Percentiles rank a stretch among this genome's conserved stretches.
These are phyloP conservation scores for Bombylius major DNA, from an alignment of 2,888 invertebrate species.

Conservation along the genomic window DNA sequence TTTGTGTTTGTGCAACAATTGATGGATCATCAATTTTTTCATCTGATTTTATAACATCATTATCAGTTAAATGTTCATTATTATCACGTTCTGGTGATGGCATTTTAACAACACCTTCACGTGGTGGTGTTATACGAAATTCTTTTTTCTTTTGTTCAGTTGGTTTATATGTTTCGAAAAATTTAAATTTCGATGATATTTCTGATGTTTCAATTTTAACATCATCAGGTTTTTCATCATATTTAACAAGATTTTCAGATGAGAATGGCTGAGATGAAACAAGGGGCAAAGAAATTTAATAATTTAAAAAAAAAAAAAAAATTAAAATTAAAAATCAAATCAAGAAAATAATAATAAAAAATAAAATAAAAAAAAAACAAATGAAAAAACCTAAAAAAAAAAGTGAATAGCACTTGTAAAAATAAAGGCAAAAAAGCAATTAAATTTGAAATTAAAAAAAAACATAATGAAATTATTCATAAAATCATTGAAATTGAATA, in stretches of 20 bases:
- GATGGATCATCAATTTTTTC: conserved; percentile 42
- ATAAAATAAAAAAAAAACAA: background rate
- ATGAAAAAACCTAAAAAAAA: no score
- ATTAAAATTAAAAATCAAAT: background rate
- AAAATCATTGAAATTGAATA: no score
- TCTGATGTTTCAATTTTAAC: conserved; percentile 69
- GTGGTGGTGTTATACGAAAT: conserved; percentile 80
- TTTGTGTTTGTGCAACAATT: conserved; percentile 45
- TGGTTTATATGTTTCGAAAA: conserved; percentile 78
- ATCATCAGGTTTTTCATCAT: conserved; percentile 60
- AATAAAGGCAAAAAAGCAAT: background rate
- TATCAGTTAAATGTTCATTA: conserved; percentile 61
- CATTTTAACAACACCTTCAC: conserved; percentile 57
- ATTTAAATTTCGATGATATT: conserved; percentile 75
- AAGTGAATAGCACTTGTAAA: background rate
- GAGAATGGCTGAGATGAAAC: conserved; percentile 8
- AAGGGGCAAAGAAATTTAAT: background rate
- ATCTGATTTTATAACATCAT: conserved; percentile 53
- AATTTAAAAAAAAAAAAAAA: background rate
- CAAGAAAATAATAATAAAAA: background rate
- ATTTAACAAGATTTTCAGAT: conserved; percentile 56
- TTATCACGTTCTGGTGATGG: conserved; percentile 47
- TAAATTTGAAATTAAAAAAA: no score
- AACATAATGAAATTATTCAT: no score
- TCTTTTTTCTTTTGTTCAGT: conserved; percentile 50